Percentiles rank a stretch among this genome's conserved stretches.
These are phyloP conservation scores for Sturnira hondurensis DNA, from an alignment of 2,113 vertebrate species.

Conservation along the genomic window DNA sequence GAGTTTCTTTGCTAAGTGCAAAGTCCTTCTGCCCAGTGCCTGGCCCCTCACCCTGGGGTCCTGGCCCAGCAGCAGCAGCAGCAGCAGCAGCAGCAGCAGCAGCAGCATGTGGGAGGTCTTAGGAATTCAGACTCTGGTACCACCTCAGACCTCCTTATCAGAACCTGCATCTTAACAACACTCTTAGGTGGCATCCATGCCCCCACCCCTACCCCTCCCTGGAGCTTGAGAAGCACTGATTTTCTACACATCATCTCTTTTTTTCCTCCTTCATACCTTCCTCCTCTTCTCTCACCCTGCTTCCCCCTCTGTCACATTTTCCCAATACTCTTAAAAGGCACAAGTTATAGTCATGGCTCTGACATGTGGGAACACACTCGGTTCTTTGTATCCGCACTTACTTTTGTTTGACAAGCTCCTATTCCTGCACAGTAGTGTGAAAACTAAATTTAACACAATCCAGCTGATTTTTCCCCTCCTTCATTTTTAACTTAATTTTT, in stretches of 20 bases:
- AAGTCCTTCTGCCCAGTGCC: not conserved
- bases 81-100: not conserved
- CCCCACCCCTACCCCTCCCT: no score
- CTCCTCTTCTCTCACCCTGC: not conserved
- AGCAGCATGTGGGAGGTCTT: not conserved
- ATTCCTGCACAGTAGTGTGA: not conserved
- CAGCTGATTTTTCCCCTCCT: not conserved
- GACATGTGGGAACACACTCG: not conserved
- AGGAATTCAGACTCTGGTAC: not conserved
- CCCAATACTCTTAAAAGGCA: not conserved
- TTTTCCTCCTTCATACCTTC: not conserved
- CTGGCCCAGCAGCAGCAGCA: not conserved
- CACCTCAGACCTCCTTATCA: not conserved
- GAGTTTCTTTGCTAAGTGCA: not conserved
- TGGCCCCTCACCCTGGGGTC: not conserved
- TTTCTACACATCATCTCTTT: not conserved
- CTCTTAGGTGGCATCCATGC: not conserved
- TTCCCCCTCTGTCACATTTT: not conserved
- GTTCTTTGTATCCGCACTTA: not conserved
- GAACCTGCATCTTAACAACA: not conserved
- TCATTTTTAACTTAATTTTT: constrained; percentile 24
- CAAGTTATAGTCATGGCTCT: not conserved
- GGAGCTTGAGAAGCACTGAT: not conserved
- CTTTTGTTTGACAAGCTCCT: constrained; percentile 28
- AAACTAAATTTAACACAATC: constrained; percentile 64